Conservation (phyloP, 2,797 vertebrate species). For the Sternarchorhynchus goeldii region DNA sequence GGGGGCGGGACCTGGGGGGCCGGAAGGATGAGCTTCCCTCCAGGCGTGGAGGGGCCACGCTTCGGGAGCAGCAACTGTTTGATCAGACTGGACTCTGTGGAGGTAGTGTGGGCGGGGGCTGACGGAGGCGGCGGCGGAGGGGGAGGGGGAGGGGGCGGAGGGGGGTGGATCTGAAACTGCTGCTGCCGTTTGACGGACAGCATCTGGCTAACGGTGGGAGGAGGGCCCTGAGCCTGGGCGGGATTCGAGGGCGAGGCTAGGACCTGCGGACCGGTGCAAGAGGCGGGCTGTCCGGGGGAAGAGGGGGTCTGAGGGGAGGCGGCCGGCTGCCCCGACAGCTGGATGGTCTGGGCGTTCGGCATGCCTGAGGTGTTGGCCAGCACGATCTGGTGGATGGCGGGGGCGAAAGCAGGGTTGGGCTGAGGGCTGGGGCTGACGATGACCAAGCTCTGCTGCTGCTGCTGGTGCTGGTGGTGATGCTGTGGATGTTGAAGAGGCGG, state of each 20-base stretch:
- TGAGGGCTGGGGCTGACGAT: conserved; percentile 90
- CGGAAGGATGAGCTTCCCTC: conserved; percentile 96
- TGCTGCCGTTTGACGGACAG: conserved; percentile 91
- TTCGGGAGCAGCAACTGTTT: conserved; percentile 99
- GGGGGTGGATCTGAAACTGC: conserved; percentile 76
- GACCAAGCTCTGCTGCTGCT: conserved; percentile 88
- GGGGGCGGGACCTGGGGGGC: conserved; percentile 96
- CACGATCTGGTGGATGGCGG: conserved; percentile 98
- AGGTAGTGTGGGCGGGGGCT: conserved; percentile 85
- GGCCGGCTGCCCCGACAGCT: conserved; percentile 86
- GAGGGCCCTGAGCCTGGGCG: conserved; percentile 82
- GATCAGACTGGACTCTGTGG: conserved; percentile 96
- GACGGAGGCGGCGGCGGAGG: conserved; percentile 72
- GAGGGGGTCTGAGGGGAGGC: conserved; percentile 80
- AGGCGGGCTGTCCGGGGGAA: conserved; percentile 76
- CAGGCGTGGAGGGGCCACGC: conserved; percentile 93
- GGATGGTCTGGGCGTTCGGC: conserved; percentile 85
- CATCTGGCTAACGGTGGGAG: conserved; percentile 91
- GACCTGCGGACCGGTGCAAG: conserved; percentile 76
- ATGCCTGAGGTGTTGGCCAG: conserved; percentile 89
- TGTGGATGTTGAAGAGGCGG: conserved; percentile 63
- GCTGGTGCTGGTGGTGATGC: conserved; percentile 58
- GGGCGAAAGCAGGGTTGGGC: conserved; percentile 86
- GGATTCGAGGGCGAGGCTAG: conserved; percentile 77
- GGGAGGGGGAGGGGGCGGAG: conserved; percentile 75